Percentiles rank a stretch among this genome's conserved stretches.
Evolutionary conservation across 2,113 vertebrate genomes (phyloP).

Genomic region (Callithrix jacchus): DNA sequence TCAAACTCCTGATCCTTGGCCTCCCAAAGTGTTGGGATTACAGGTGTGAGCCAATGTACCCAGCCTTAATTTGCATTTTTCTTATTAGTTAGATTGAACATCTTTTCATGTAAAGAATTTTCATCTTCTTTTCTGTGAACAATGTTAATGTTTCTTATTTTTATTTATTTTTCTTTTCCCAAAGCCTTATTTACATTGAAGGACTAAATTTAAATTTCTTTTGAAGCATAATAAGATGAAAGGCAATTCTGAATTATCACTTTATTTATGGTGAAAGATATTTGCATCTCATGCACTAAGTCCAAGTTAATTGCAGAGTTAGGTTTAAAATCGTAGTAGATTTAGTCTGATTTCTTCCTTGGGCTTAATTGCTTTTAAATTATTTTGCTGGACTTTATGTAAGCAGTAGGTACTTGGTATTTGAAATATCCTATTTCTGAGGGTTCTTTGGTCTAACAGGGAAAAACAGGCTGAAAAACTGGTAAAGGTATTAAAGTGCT

Average conservation of each 20-base stretch:
- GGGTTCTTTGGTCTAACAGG: not conserved
- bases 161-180: no score
- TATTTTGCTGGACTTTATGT: conserved; percentile 37
- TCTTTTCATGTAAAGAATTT: not conserved
- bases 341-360: conserved; percentile 11
- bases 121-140: conserved; percentile 13
- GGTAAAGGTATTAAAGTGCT: not conserved
- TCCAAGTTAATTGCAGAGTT: conserved; percentile 20
- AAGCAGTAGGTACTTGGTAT: not conserved
- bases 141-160: not conserved
- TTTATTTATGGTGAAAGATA: conserved; percentile 30
- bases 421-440: not conserved
- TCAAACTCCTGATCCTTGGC: no score
- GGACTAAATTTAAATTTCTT: not conserved
- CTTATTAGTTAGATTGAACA: not conserved
- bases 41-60: no score
- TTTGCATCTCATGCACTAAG: not conserved
- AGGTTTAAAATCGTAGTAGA: conserved; percentile 31
- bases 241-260: not conserved
- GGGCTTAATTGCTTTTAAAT: not conserved
- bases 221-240: not conserved
- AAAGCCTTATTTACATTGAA: no score
- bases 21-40: no score
- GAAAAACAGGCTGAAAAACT: not conserved
- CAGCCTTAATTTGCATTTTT: conserved; percentile 43